Percentiles rank a stretch among this genome's conserved stretches.
phyloP scores from a whole-genome alignment of 2,113 vertebrate species.

The Dolichotis patagonum region DNA sequence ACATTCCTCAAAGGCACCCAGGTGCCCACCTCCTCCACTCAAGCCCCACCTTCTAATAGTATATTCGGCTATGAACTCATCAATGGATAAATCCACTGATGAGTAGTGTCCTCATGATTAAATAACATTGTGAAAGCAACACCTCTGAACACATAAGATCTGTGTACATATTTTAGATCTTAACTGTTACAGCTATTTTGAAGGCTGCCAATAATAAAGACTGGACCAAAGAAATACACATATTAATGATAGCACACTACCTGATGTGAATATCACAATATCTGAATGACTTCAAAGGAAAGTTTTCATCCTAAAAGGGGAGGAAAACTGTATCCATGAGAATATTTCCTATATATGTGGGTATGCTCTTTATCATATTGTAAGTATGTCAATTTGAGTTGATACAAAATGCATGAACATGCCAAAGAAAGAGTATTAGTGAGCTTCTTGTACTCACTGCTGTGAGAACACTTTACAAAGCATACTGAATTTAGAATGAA shows the following conservation, averaged over 20 bases:
- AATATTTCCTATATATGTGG: background rate
- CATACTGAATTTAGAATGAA: constrained; percentile 46
- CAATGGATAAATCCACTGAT: background rate
- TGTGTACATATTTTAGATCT: background rate
- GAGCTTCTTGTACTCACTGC: background rate
- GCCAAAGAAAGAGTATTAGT: constrained; percentile 2
- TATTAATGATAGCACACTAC: background rate
- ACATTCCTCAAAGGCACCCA: background rate
- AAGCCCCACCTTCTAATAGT: background rate
- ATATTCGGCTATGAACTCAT: background rate
- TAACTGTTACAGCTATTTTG: background rate
- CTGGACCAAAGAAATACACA: background rate
- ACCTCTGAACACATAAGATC: background rate
- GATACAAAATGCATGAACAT: background rate
- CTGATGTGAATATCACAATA: background rate
- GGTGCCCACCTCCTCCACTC: background rate
- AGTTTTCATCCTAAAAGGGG: background rate
- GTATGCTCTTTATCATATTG: background rate
- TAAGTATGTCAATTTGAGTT: background rate
- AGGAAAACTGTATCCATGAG: background rate
- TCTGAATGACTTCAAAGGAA: background rate
- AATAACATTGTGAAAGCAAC: background rate
- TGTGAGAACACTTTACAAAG: constrained; percentile 3
- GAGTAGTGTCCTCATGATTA: background rate
- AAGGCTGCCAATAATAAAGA: background rate